Base-by-base conservation (phyloP, 1,140 invertebrate species). In the Chionoecetes opilio region DNA sequence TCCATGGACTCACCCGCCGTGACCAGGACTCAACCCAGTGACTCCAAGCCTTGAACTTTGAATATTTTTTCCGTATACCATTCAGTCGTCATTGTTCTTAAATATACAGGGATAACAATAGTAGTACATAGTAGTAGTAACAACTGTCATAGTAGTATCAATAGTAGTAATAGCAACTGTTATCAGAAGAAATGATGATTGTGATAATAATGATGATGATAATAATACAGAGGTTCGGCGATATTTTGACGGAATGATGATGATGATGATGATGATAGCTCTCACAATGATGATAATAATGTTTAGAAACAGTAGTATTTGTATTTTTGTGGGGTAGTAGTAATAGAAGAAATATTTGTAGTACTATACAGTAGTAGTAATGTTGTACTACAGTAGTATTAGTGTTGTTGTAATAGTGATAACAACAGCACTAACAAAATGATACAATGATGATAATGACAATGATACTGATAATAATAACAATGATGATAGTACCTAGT, bases 401-500 rank as follows among this genome's bases (percentile, higher is more conserved):
- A n/a, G n/a, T n/a, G 31, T 46, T 38, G 46, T 90, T 41, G 46
- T 90, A 26, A 6, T 90, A 17, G 31, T 53, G 0, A 14, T 63
- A n/a, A 91, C 38, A 26, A 88, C 38, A n/a, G 31, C 34, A 34
- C 29, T 31, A 31, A 86, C 34, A 34, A 86, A 31, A 34, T 31
- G n/a, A 21, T 37, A 88, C 32, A 21, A 26, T 88, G 21, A 88
- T 88, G 8, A 88, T 88, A n/a, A 41, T 88, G n/a, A 88, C 41
- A 38, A 88, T 88, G n/a, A 88, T 88, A 38, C 38, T 88, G 6
- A 88, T 88, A 88, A 38, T 37, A 37, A 9, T 88, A 88, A 29
- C 41, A 88, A 29, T 88, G 41, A 37, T 38, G 14, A 21, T 86
- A 86, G 3, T 86, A 34, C 14, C 9, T 34, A 38, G 9, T 86